Evolutionary conservation across 35 echinoderm and acorn worm genomes (phyloP).

Genomic region (Stichopus chloronotus): DNA sequence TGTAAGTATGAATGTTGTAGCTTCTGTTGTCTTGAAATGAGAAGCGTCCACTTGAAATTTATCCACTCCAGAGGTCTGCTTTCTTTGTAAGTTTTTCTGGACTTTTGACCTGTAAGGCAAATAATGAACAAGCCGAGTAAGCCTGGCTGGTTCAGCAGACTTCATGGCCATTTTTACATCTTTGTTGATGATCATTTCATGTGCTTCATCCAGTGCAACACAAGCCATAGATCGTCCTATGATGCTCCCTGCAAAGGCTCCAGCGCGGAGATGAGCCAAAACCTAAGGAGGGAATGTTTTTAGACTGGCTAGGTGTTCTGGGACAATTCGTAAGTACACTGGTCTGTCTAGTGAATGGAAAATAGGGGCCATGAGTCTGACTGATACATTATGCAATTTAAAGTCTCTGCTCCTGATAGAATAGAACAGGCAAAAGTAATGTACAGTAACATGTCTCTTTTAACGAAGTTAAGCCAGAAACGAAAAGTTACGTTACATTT

Average conservation of each 20-base stretch:
- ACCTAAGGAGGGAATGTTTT: slow-evolving; percentile 49
- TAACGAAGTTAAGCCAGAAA: slow-evolving; percentile 34
- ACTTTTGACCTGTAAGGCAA: slow-evolving; percentile 10
- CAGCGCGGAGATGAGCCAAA: slow-evolving; percentile 11
- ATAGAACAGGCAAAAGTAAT: slow-evolving; percentile 58
- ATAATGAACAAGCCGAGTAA: slow-evolving; percentile 22
- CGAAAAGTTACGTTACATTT: slow-evolving; percentile 9
- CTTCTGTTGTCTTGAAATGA: not conserved
- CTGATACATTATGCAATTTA: slow-evolving; percentile 36
- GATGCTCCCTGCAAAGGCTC: slow-evolving; percentile 68
- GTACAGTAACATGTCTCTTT: slow-evolving; percentile 49
- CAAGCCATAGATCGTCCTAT: slow-evolving; percentile 18
- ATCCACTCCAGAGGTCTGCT: not conserved
- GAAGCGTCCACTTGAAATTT: not conserved
- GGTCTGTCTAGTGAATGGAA: slow-evolving; percentile 72
- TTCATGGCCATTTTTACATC: slow-evolving; percentile 63
- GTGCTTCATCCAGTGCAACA: slow-evolving; percentile 74
- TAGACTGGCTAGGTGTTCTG: slow-evolving; percentile 44
- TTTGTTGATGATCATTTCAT: slow-evolving; percentile 77
- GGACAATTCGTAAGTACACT: slow-evolving; percentile 59
- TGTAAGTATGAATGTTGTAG: not conserved
- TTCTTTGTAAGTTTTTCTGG: not conserved
- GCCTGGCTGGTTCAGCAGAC: slow-evolving; percentile 1
- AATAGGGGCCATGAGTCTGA: slow-evolving; percentile 30
- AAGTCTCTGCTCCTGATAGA: slow-evolving; percentile 58